Evolutionary conservation across 2,113 vertebrate species (phyloP), one percentile per base, ranked within the genome.

Genomic region (Urocitellus parryii): DNA sequence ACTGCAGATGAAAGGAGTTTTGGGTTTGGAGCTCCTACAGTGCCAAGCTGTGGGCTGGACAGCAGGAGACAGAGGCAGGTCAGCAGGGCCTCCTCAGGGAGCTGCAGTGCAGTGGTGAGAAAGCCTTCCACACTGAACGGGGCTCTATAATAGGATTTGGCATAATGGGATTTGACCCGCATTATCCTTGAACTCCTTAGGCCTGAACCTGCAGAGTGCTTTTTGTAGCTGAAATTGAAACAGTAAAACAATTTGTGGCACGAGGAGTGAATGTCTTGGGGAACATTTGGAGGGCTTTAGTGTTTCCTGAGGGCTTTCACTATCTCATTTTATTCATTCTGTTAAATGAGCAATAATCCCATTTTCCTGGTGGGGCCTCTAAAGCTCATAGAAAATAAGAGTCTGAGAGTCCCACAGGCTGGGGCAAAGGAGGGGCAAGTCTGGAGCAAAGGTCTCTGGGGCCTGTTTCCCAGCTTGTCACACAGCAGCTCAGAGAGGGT

Each of bases 211-310:
- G 68, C 56, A 67, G 86, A 91, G 51, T 2, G 51, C 10, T 80
- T 72, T 80, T 76, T 90, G 81, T 53, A 76, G 72, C 70, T 45
- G 90, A 94, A 96, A 95, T 90, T 65, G 79, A 95, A 90, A 89
- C 27, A 56, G 82, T 79, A 65, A 96, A 86, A 84, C 94, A 93
- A 61, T 97, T 94, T 76, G 65, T 11, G 2, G 63, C 32, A 8
- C 25, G 32, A 3, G 25, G 85, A 89, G 42, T 68, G 74, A 14
- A 45, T 79, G 37, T 93, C 76, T 74, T 87, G 76, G 94, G 87
- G 86, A 90, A 65, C 4, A 8, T 90, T 79, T 94, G 80, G 39
- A 65, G 91, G 83, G 42, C n/a, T 83, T 90, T 25, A 12, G 39
- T 1, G 27, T 90, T 90, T 91, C 91, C 76, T 86, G 48, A 91